phyloP scores from a whole-genome alignment of 1,140 invertebrate species.

The Araneus ventricosus region DNA sequence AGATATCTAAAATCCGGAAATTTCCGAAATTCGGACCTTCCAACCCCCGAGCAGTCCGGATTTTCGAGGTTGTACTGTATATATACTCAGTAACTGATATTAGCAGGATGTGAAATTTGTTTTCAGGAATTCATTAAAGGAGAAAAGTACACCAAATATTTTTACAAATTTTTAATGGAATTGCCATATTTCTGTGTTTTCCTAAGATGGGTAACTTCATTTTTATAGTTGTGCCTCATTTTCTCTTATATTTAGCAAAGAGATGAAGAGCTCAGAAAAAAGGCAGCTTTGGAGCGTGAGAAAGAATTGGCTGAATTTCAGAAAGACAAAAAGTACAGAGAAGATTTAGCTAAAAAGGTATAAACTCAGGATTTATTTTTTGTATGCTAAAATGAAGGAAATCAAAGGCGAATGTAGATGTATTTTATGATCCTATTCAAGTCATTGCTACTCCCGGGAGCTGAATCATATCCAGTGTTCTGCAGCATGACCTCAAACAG shows the following conservation, averaged over 20 bases:
- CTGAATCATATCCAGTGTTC: too few relatives aligned
- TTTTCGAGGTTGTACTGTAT: neutral
- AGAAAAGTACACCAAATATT: neutral
- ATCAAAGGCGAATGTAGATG: too few relatives aligned
- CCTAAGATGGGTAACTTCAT: neutral
- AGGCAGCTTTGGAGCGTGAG: conserved; percentile 18
- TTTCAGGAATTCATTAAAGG: neutral
- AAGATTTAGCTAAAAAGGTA: conserved; percentile 52
- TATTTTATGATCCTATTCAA: too few relatives aligned
- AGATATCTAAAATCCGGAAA: too few relatives aligned
- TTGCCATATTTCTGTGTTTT: neutral
- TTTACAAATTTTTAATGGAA: neutral
- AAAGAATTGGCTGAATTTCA: conserved; percentile 49
- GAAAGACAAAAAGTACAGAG: conserved; percentile 46
- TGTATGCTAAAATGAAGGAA: too few relatives aligned
- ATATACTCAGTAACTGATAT: neutral
- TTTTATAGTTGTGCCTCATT: too few relatives aligned
- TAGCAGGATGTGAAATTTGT: neutral
- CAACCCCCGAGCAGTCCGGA: too few relatives aligned
- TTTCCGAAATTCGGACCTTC: neutral
- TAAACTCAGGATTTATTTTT: neutral
- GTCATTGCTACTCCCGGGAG: too few relatives aligned
- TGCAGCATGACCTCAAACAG: too few relatives aligned
- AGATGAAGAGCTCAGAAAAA: conserved; percentile 42
- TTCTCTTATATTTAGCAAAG: neutral